phyloP scores from a whole-genome alignment of 2,888 invertebrate species.

The Therioaphis trifolii region DNA sequence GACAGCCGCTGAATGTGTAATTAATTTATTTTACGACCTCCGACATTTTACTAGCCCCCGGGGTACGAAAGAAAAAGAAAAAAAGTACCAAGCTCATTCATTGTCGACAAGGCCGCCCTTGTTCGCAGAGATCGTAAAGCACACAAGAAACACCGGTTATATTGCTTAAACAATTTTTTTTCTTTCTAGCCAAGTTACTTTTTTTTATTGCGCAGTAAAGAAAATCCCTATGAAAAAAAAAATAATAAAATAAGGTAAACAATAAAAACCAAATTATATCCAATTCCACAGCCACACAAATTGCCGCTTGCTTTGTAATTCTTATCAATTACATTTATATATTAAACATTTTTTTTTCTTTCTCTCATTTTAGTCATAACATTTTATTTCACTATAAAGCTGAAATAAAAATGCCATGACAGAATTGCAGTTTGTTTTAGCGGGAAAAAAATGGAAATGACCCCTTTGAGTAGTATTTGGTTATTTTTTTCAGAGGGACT shows the following conservation, averaged over 20 bases:
- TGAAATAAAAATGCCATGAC: background rate
- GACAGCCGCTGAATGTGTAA: slow-evolving; percentile 56
- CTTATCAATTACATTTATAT: slow-evolving; percentile 50
- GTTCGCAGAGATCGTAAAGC: slow-evolving; percentile 56
- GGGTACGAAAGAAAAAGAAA: slow-evolving; percentile 36
- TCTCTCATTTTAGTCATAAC: background rate
- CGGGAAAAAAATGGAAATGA: slow-evolving; percentile 42
- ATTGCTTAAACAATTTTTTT: slow-evolving; percentile 51
- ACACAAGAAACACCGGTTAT: slow-evolving; percentile 42
- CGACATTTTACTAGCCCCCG: slow-evolving; percentile 60
- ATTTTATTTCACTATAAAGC: slow-evolving; percentile 32
- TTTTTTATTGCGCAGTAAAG: slow-evolving; percentile 56
- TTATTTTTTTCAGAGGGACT: slow-evolving; percentile 25
- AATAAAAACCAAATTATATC: slow-evolving; percentile 60
- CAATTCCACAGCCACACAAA: slow-evolving; percentile 28
- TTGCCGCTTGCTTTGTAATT: slow-evolving; percentile 43
- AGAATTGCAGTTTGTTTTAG: background rate
- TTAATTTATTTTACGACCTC: slow-evolving; percentile 60
- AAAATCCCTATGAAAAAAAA: slow-evolving; percentile 15
- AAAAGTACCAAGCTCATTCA: slow-evolving; percentile 43
- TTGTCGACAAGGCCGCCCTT: slow-evolving; percentile 32
- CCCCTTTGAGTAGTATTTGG: slow-evolving; percentile 27
- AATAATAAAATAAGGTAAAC: slow-evolving; percentile 47
- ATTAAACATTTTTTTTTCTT: slow-evolving; percentile 11
- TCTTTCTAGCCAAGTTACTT: background rate